A percentile compares a stretch with the other conserved stretches of the same genome.
Evolutionary conservation across 2,113 vertebrate genomes (phyloP).

Genomic region (Rhabdomys dilectus): DNA sequence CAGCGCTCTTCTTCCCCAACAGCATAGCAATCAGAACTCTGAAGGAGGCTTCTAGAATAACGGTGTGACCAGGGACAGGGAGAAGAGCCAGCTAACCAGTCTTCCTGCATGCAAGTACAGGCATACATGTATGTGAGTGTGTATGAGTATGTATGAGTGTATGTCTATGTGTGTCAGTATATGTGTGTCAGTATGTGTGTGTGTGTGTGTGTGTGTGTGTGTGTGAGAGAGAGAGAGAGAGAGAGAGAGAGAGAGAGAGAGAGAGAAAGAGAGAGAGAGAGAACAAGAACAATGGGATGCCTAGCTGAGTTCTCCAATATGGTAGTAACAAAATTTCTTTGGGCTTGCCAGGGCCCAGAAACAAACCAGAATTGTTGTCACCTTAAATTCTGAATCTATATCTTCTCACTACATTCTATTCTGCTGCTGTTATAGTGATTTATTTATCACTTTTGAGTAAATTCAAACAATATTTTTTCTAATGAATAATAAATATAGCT

Average conservation of each 20-base stretch:
- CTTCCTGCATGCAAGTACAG: not conserved
- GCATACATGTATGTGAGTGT: not conserved
- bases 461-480: slow-evolving; percentile 23
- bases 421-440: not conserved
- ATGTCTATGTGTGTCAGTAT: not conserved
- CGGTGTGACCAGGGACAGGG: not conserved
- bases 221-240: not conserved
- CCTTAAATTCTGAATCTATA: not conserved
- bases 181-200: not conserved
- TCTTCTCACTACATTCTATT: not conserved
- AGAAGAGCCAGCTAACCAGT: not conserved
- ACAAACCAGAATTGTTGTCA: not conserved
- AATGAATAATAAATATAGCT: not conserved
- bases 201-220: not conserved
- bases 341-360: not conserved
- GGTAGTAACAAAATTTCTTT: not conserved
- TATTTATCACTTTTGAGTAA: not conserved
- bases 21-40: not conserved
- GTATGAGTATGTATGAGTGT: not conserved
- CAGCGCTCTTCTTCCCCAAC: not conserved
- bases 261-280: not conserved
- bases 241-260: not conserved
- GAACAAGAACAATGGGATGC: not conserved
- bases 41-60: not conserved
- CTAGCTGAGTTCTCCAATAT: not conserved